Percentiles rank a stretch among this genome's conserved stretches.
Evolutionary conservation across 2,888 invertebrate genomes (phyloP).

Genomic region (Epistrophe grossulariae): DNA sequence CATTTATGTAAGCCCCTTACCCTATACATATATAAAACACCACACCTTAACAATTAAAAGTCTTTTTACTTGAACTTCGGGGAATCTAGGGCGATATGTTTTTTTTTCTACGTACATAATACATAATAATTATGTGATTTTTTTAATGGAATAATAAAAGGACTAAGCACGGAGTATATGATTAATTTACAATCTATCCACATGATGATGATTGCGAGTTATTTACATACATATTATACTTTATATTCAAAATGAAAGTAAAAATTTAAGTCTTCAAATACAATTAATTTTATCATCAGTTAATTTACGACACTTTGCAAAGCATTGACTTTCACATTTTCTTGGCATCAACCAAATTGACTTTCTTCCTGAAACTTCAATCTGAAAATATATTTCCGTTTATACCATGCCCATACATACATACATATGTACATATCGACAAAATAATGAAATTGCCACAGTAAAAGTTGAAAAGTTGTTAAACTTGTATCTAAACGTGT

Average conservation of each 20-base stretch:
- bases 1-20: neutral
- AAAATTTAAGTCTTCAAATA: neutral
- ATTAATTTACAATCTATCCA: neutral
- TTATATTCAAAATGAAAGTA: neutral
- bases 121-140: no score
- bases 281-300: constrained; percentile 7
- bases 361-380: constrained; percentile 56
- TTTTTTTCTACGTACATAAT: neutral
- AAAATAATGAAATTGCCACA: constrained; percentile 25
- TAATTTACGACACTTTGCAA: constrained; percentile 4
- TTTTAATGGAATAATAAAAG: neutral
- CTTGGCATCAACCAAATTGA: constrained; percentile 14
- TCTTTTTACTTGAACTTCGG: neutral
- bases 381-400: constrained; percentile 36
- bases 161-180: neutral
- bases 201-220: neutral
- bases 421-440: neutral
- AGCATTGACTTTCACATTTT: constrained; percentile 51
- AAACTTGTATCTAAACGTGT: constrained; percentile 42
- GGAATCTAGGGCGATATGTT: neutral
- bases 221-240: neutral
- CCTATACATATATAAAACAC: neutral
- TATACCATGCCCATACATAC: neutral
- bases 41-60: neutral
- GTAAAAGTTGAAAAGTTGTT: constrained; percentile 44